These are phyloP conservation scores for Ephestia elutella DNA, from an alignment of 1,140 invertebrate genomes.

Conservation along the genomic window DNA sequence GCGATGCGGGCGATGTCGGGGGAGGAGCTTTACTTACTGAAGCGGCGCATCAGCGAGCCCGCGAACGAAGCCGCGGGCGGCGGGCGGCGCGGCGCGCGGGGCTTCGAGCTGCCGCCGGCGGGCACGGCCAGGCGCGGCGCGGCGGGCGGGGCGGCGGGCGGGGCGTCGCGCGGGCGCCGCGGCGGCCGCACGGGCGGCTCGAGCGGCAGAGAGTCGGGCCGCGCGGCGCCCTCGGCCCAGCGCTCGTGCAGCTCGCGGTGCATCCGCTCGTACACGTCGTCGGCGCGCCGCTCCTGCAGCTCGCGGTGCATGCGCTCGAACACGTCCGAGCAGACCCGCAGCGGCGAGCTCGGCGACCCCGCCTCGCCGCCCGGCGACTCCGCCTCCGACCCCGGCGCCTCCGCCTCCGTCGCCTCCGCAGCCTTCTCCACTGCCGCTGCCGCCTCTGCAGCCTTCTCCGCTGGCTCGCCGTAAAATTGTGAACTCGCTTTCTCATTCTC, in stretches of 20 bases:
- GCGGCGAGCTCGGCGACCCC: conserved; percentile 35
- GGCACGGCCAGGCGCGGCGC: conserved; percentile 60
- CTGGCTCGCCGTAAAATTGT: conserved; percentile 66
- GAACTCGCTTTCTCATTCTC: conserved; percentile 47
- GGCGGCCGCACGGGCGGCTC: conserved; percentile 58
- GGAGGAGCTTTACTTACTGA: conserved; percentile 83
- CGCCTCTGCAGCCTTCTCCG: conserved; percentile 33
- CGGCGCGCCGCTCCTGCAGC: conserved; percentile 40
- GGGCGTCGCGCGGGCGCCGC: conserved; percentile 54
- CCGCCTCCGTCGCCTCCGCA: conserved; percentile 28
- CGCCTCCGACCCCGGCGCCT: conserved; percentile 20
- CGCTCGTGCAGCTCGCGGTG: conserved; percentile 59
- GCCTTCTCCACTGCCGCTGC: conserved; percentile 22
- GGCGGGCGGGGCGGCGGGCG: conserved; percentile 35
- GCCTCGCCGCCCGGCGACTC: conserved; percentile 35
- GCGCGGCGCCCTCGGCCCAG: conserved; percentile 49
- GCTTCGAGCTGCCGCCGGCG: background rate
- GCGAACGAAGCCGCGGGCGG: conserved; percentile 75
- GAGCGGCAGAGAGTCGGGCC: conserved; percentile 25
- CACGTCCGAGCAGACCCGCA: conserved; percentile 46
- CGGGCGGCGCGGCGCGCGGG: conserved; percentile 67
- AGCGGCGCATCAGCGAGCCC: conserved; percentile 84
- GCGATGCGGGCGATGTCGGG: conserved; percentile 31
- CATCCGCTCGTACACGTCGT: conserved; percentile 63
- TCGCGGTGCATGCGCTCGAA: conserved; percentile 59